Conservation (phyloP, 2,888 invertebrate species). For the Strigamia transsilvanica region DNA sequence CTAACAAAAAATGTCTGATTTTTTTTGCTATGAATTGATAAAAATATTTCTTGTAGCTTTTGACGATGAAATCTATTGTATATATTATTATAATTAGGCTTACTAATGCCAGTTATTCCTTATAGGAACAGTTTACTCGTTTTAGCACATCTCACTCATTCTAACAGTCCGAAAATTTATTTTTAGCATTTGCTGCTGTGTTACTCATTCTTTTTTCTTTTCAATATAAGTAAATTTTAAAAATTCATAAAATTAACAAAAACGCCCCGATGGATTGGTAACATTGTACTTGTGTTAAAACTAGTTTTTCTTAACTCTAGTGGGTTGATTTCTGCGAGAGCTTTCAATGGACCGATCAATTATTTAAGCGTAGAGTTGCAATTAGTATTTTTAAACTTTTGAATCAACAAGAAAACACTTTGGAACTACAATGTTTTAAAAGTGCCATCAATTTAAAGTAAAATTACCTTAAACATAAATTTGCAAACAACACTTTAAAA, state of each 20-base stretch:
- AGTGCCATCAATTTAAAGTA: background rate
- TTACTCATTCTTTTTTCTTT: background rate
- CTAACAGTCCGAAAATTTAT: background rate
- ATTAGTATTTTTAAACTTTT: background rate
- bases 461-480: background rate
- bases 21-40: slow-evolving; percentile 20
- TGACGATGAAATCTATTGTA: slow-evolving; percentile 13
- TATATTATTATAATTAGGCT: slow-evolving; percentile 19
- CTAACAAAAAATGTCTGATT: background rate
- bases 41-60: slow-evolving; percentile 12
- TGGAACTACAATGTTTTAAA: background rate
- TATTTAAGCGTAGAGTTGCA: background rate
- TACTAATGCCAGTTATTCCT: slow-evolving; percentile 31
- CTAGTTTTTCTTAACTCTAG: background rate
- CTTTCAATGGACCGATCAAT: background rate
- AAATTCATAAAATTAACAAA: background rate
- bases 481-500: background rate
- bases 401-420: background rate
- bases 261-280: background rate
- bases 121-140: slow-evolving; percentile 10
- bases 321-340: background rate
- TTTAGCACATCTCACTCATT: background rate
- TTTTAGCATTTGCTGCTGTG: slow-evolving; percentile 22
- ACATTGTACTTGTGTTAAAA: background rate
- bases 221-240: background rate